Conservation (phyloP, 2,113 vertebrate species). For the Plestiodon gilberti region DNA sequence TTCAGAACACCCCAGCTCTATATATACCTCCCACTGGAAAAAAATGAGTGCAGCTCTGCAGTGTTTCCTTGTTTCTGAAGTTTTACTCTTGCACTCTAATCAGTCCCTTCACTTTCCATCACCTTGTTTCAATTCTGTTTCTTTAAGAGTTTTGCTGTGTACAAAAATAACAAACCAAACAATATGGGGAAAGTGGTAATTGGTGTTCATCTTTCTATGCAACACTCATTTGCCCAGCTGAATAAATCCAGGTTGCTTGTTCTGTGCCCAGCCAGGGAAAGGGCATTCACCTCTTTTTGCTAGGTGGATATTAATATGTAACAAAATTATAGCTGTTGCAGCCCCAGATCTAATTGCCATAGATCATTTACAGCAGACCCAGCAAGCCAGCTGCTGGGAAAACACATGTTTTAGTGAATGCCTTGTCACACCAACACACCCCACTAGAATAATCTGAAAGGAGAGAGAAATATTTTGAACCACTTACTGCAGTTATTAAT, state of each 20-base stretch:
- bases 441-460: conserved; percentile 61
- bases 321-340: conserved; percentile 74
- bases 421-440: conserved; percentile 28
- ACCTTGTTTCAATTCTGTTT: not conserved
- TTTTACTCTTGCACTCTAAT: not conserved
- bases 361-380: conserved; percentile 69
- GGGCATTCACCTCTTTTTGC: conserved; percentile 68
- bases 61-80: not conserved
- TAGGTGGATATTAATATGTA: conserved; percentile 74
- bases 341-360: conserved; percentile 63
- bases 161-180: conserved; percentile 17
- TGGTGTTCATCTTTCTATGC: not conserved
- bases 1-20: not conserved
- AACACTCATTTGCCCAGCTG: conserved; percentile 32
- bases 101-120: not conserved
- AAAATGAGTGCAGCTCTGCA: not conserved
- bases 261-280: conserved; percentile 60
- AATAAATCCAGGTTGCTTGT: conserved; percentile 29
- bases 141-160: conserved; percentile 7
- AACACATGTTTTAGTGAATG: conserved; percentile 50
- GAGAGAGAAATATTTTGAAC: conserved; percentile 43
- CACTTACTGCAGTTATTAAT: conserved; percentile 52
- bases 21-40: conserved; percentile 41
- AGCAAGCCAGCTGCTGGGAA: conserved; percentile 68
- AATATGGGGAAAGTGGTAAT: not conserved